Evolutionary conservation across 2,113 vertebrate species (phyloP).

Genomic region (Crotalus tigris): DNA sequence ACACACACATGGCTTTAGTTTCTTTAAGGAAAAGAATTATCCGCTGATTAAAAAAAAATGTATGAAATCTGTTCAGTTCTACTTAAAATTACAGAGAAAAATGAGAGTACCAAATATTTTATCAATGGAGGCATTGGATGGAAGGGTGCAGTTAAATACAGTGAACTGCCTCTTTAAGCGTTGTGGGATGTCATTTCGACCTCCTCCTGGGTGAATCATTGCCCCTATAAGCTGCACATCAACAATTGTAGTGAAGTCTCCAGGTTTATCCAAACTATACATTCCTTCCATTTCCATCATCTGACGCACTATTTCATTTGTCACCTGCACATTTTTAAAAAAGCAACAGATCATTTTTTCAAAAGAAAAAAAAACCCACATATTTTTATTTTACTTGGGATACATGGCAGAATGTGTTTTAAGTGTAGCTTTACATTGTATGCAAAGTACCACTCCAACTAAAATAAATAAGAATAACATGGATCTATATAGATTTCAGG

Average conservation of each 20-base stretch:
- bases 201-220: conserved; percentile 80
- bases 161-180: conserved; percentile 76
- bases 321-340: conserved; percentile 65
- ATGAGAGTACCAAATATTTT: conserved; percentile 75
- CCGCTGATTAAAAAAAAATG: background rate
- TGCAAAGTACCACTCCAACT: background rate
- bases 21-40: background rate
- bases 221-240: conserved; percentile 77
- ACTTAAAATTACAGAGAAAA: conserved; percentile 24
- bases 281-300: conserved; percentile 82
- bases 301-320: conserved; percentile 80
- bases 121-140: conserved; percentile 74
- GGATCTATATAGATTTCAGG: background rate
- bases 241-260: conserved; percentile 75
- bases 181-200: conserved; percentile 78
- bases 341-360: conserved; percentile 8
- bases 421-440: background rate
- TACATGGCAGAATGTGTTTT: background rate
- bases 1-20: background rate
- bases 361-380: background rate
- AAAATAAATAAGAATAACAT: background rate
- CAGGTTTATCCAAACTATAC: conserved; percentile 79
- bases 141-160: conserved; percentile 77
- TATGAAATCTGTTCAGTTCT: background rate
- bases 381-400: background rate